Conservation (phyloP, 2,888 invertebrate genomes). For the Eretmocerus hayati region DNA sequence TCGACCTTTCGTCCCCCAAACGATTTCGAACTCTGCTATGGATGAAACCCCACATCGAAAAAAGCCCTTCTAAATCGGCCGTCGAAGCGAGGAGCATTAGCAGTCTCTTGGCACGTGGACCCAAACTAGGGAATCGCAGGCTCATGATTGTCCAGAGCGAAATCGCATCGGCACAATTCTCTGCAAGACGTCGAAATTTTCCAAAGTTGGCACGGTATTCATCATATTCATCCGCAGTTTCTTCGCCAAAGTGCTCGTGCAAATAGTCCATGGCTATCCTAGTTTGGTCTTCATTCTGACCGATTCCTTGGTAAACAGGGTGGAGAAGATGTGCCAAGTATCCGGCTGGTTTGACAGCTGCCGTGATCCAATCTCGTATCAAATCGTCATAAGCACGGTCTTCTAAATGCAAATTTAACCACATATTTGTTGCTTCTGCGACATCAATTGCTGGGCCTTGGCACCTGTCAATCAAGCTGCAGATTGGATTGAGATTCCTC, state of each 20-base stretch:
- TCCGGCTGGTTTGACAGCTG: background rate
- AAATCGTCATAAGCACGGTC: background rate
- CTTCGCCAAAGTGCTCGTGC: background rate
- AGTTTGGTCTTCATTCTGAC: background rate
- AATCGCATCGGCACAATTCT: background rate
- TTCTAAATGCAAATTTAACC: background rate
- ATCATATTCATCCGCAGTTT: background rate
- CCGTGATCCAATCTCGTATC: background rate
- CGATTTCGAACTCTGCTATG: background rate
- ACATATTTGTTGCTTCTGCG: slow-evolving; percentile 4
- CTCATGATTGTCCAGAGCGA: background rate
- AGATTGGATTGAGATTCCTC: slow-evolving; percentile 4
- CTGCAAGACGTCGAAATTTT: background rate
- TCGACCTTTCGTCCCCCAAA: background rate
- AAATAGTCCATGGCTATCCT: background rate
- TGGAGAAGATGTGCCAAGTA: slow-evolving; percentile 6
- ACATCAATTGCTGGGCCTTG: slow-evolving; percentile 3
- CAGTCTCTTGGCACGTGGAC: background rate
- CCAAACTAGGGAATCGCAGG: background rate
- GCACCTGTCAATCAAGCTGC: slow-evolving; percentile 4
- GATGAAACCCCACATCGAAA: background rate
- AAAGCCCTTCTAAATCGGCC: background rate
- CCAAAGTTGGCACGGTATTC: background rate
- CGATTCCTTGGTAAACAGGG: slow-evolving; percentile 2
- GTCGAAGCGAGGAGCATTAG: background rate